phyloP scores from a whole-genome alignment of 2,888 invertebrate genomes.

The Rhamphomyia laevipes region DNA sequence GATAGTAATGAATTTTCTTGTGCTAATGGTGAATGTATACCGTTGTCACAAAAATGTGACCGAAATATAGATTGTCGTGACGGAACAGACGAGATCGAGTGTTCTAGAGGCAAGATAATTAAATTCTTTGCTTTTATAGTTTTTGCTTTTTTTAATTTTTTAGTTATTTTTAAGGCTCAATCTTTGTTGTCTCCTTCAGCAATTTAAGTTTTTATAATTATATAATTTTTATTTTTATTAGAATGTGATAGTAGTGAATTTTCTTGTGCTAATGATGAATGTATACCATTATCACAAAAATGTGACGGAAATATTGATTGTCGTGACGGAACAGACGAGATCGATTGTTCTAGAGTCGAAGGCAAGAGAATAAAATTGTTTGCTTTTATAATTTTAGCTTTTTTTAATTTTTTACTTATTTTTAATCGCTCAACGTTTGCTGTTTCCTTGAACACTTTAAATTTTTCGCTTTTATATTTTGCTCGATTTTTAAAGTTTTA shows the following conservation, averaged over 20 bases:
- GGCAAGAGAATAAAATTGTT: constrained; percentile 17
- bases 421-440: background rate
- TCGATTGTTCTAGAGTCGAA: constrained; percentile 26
- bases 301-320: constrained; percentile 37
- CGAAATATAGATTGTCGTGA: constrained; percentile 44
- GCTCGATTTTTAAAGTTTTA: too few species aligned
- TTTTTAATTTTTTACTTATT: background rate
- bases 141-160: background rate
- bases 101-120: constrained; percentile 27
- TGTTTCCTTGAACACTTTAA: background rate
- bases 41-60: constrained; percentile 42
- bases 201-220: too few species aligned
- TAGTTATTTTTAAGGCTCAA: background rate
- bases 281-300: constrained; percentile 4
- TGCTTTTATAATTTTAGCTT: background rate
- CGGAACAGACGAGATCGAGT: constrained; percentile 50
- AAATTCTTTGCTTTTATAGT: background rate
- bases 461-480: too few species aligned
- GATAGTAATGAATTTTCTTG: constrained; percentile 48
- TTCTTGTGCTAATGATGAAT: constrained; percentile 15
- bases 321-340: constrained; percentile 41
- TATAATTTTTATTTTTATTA: background rate
- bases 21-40: constrained; percentile 46
- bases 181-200: background rate
- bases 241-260: constrained; percentile 34